phyloP scores from a whole-genome alignment of 2,797 vertebrate species.

The Decapterus maruadsi region DNA sequence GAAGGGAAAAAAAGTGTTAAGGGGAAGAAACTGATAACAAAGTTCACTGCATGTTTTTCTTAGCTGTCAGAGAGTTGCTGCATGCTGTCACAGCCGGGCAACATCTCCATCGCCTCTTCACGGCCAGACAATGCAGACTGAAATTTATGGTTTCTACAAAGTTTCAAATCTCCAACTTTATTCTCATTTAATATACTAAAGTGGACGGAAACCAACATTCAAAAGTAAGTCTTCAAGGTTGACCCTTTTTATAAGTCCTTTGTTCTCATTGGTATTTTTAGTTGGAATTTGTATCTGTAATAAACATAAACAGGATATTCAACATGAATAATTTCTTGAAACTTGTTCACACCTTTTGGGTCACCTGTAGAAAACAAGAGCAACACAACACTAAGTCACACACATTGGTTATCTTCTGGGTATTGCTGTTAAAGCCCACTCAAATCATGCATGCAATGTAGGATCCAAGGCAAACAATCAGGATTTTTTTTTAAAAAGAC shows the following conservation, averaged over 20 bases:
- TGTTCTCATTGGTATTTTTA: no score
- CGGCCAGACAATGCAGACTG: slow-evolving; percentile 12
- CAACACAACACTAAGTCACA: not conserved
- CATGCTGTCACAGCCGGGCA: slow-evolving; percentile 10
- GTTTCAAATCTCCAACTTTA: not conserved
- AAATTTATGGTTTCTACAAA: not conserved
- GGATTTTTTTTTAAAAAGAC: not conserved
- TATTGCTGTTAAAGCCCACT: not conserved
- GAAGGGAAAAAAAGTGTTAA: no score
- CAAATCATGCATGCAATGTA: not conserved
- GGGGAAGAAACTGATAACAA: slow-evolving; percentile 30
- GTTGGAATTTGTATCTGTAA: no score
- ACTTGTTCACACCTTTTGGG: not conserved
- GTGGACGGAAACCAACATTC: not conserved
- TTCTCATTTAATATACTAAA: not conserved
- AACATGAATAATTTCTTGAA: not conserved
- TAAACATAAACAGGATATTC: not conserved
- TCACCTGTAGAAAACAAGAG: not conserved
- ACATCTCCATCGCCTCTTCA: not conserved
- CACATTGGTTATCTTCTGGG: not conserved
- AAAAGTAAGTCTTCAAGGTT: no score
- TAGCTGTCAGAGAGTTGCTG: not conserved
- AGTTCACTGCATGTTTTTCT: slow-evolving; percentile 32
- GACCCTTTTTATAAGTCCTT: not conserved
- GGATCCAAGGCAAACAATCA: not conserved